Evolutionary conservation across 2,888 invertebrate genomes (phyloP), one percentile per base, ranked within the genome.

Genomic region (Dorcus parallelipipedus): DNA sequence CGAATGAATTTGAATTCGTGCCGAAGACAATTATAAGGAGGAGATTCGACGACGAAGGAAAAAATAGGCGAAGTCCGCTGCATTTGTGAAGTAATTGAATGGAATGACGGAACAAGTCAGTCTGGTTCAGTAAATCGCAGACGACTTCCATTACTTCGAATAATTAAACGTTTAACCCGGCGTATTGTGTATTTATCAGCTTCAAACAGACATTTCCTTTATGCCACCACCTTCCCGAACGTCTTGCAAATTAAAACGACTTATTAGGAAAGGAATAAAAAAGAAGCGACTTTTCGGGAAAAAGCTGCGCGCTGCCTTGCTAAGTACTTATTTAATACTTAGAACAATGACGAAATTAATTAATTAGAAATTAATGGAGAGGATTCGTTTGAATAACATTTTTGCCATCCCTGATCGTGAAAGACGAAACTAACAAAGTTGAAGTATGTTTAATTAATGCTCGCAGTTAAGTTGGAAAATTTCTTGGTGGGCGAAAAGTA

Each of bases 121-220:
- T 52, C 64, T 54, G 59, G 63, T 62, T 63, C 63, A 61, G 60
- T 49, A 63, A 65, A 64, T 61, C 58, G 59, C 38, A 61, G 63
- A 63, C 60, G 60, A 62, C 64, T 67, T 65, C 65, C 66, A 64
- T 65, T 64, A 66, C 69, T 70, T 63, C 65, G 64, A 69, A 69
- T 71, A 71, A 71, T 71, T 71, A 71, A 71, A 71, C 70, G 70
- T 69, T 71, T 68, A 69, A 69, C 68, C 64, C 66, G 63, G 64
- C 61, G 70, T 66, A 70, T 70, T 71, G 70, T 72, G 69, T 70
- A 72, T 70, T 72, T 72, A 72, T 72, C 72, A 71, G 70, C 66
- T 62, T 65, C 64, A 70, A 72, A 69, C 72, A 72, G 72, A 69
- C 70, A 64, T 66, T 70, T 64, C 66, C 69, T 66, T 67, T 66